These are phyloP conservation scores for Zaprionus taronus DNA, from an alignment of 1,140 invertebrate species.

Conservation along the genomic window DNA sequence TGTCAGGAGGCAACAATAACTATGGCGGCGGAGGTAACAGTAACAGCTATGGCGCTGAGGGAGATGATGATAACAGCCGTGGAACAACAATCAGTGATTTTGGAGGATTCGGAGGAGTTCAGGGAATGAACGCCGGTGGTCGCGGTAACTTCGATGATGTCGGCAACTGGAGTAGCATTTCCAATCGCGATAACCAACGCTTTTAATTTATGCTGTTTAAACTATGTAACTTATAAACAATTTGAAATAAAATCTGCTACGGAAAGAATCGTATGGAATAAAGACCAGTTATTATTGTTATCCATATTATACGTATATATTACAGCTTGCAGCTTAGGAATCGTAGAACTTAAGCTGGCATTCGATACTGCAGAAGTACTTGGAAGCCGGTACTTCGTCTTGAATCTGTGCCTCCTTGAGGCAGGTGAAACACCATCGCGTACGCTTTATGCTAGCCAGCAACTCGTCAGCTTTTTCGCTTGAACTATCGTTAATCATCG, in stretches of 20 bases:
- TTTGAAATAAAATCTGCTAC: conserved; percentile 14
- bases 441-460: conserved; percentile 12
- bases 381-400: neutral
- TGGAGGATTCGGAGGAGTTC: neutral
- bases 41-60: neutral
- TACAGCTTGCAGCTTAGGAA: neutral
- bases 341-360: conserved; percentile 23
- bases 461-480: neutral
- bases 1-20: neutral
- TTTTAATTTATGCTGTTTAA: conserved; percentile 10
- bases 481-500: too few relatives aligned
- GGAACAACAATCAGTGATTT: neutral
- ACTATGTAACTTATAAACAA: neutral
- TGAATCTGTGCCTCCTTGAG: neutral
- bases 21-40: neutral
- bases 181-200: conserved; percentile 5
- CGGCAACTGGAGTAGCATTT: conserved; percentile 26
- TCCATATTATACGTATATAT: neutral
- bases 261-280: neutral
- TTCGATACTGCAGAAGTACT: conserved; percentile 30
- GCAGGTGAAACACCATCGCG: conserved; percentile 23
- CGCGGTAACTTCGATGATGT: conserved; percentile 10
- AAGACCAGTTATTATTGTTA: neutral
- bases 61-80: neutral
- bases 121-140: neutral